phyloP scores from a whole-genome alignment of 2,113 vertebrate genomes.

The Balaenoptera acutorostrata region DNA sequence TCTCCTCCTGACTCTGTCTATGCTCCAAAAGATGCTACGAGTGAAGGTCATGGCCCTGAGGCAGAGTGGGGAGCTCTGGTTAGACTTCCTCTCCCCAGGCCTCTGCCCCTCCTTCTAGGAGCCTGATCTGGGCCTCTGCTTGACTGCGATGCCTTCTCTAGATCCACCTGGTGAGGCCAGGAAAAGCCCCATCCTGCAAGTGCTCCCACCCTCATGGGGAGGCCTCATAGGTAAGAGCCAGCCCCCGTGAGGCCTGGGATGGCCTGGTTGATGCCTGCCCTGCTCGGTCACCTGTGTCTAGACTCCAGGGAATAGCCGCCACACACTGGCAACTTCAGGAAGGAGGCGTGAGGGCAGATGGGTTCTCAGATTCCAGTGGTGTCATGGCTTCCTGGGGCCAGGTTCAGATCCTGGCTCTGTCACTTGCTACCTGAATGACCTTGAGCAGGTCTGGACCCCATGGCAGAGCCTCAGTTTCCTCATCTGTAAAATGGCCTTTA shows the following conservation, averaged over 20 bases:
- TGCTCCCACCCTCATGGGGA: background rate
- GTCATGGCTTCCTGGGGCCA: fast-evolving
- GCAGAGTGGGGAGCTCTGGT: fast-evolving
- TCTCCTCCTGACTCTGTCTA: background rate
- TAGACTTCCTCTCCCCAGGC: background rate
- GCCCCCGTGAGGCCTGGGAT: background rate
- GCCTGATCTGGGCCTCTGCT: background rate
- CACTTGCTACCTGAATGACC: background rate
- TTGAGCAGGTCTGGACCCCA: background rate
- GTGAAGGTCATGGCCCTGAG: background rate
- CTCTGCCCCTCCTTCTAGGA: background rate
- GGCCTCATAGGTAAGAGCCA: background rate
- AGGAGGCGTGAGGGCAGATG: fast-evolving
- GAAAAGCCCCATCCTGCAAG: background rate
- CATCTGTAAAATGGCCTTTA: background rate
- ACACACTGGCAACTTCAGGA: fast-evolving
- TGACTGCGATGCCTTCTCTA: background rate
- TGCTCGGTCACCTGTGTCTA: fast-evolving
- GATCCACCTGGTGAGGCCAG: background rate
- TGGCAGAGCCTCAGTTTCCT: background rate
- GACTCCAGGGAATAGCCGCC: background rate
- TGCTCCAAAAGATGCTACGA: background rate
- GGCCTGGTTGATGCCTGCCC: background rate
- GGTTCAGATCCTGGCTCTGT: too few species aligned
- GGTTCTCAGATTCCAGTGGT: background rate